phyloP scores from a whole-genome alignment of 2,797 vertebrate genomes.

The Micropoecilia bifurca region DNA sequence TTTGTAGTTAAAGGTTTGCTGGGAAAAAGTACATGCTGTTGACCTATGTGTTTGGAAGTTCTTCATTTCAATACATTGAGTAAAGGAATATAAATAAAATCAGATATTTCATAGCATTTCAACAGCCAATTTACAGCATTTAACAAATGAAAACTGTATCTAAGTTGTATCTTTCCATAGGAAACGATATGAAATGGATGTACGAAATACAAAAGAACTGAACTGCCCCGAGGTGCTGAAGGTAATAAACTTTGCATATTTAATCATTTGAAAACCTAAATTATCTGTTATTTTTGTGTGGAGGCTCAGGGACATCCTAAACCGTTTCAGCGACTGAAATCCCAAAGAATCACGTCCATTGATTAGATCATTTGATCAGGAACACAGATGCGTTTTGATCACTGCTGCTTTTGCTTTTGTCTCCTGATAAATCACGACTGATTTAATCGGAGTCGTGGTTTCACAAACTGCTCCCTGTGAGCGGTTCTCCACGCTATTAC shows the following conservation, averaged over 20 bases:
- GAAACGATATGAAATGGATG: background rate
- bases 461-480: slow-evolving; percentile 12
- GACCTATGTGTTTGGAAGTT: background rate
- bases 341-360: background rate
- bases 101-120: background rate
- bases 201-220: background rate
- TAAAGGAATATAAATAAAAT: background rate
- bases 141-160: background rate
- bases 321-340: background rate
- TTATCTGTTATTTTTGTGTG: background rate
- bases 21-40: background rate
- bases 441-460: slow-evolving; percentile 24
- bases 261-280: background rate
- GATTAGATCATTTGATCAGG: background rate
- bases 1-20: background rate
- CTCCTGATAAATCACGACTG: slow-evolving; percentile 52
- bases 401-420: slow-evolving; percentile 39
- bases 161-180: background rate
- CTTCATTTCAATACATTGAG: background rate
- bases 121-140: background rate
- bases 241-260: background rate
- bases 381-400: slow-evolving; percentile 11
- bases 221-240: background rate
- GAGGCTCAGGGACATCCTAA: background rate
- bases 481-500: slow-evolving; percentile 35